Evolutionary conservation across 53 echinoderm and acorn worm species (phyloP).

Genomic region (Patiria pectinifera): DNA sequence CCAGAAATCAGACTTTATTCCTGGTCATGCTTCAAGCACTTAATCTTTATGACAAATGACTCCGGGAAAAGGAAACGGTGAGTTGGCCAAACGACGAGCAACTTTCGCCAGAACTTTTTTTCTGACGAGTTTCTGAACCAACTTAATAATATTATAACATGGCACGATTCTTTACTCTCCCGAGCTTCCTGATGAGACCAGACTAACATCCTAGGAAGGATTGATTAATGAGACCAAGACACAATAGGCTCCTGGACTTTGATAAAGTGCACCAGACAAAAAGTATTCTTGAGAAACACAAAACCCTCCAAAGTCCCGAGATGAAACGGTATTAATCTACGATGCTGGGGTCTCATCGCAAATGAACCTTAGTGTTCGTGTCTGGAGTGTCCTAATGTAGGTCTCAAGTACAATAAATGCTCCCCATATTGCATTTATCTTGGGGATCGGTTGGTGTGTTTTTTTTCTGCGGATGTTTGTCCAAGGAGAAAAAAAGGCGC

Average conservation of each 20-base stretch:
- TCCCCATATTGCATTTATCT: slow-evolving; percentile 29
- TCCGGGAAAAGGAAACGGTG: too few species aligned
- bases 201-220: neutral
- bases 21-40: too few species aligned
- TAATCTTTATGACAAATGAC: too few species aligned
- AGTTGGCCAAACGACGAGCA: too few species aligned
- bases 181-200: neutral
- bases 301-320: neutral
- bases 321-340: slow-evolving; percentile 36
- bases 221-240: slow-evolving; percentile 15
- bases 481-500: slow-evolving; percentile 8
- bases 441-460: neutral
- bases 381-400: slow-evolving; percentile 37
- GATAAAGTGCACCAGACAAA: slow-evolving; percentile 39
- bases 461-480: slow-evolving; percentile 32
- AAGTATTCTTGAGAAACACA: slow-evolving; percentile 18
- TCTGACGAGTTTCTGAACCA: neutral
- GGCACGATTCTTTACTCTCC: neutral
- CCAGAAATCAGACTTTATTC: too few species aligned
- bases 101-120: too few species aligned
- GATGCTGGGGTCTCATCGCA: neutral
- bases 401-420: slow-evolving; percentile 54
- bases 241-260: slow-evolving; percentile 53
- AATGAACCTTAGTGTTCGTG: slow-evolving; percentile 24
- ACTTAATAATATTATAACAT: neutral